Conservation (phyloP, 35 echinoderm and acorn worm genomes). For the Ophioderma brevispina region DNA sequence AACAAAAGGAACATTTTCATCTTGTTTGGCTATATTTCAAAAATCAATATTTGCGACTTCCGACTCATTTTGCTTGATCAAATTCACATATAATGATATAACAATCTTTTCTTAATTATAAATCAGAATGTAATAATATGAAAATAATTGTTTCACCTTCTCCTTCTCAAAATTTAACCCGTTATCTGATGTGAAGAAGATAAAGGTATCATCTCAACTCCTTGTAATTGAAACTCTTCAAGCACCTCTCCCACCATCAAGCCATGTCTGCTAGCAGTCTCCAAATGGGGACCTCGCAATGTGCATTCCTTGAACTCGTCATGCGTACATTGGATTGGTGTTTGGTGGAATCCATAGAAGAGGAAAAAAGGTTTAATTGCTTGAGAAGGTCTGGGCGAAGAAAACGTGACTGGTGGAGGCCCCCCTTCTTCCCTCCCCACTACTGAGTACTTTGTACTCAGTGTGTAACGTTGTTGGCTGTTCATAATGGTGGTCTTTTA, state of each 20-base stretch:
- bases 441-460: conserved; percentile 52
- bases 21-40: too few relatives aligned
- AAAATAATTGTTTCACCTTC: too few relatives aligned
- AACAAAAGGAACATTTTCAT: too few relatives aligned
- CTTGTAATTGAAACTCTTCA: conserved; percentile 43
- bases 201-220: conserved; percentile 64
- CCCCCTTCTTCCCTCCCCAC: conserved; percentile 52
- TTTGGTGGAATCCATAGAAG: conserved; percentile 82
- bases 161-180: conserved; percentile 39
- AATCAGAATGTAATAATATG: too few relatives aligned
- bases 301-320: conserved; percentile 47
- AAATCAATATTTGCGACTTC: too few relatives aligned
- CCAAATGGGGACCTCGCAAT: conserved; percentile 67
- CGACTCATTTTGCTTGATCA: too few relatives aligned
- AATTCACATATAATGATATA: too few relatives aligned
- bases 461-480: conserved; percentile 60
- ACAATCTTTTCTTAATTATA: too few relatives aligned
- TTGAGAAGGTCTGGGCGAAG: too few relatives aligned
- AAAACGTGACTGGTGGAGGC: too few relatives aligned
- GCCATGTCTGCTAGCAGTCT: conserved; percentile 71
- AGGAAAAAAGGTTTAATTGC: conserved; percentile 69
- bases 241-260: conserved; percentile 68
- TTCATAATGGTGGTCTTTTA: conserved; percentile 60
- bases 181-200: conserved; percentile 87
- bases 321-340: conserved; percentile 74